phyloP scores from a whole-genome alignment of 2,113 vertebrate species.

The Caracal caracal region DNA sequence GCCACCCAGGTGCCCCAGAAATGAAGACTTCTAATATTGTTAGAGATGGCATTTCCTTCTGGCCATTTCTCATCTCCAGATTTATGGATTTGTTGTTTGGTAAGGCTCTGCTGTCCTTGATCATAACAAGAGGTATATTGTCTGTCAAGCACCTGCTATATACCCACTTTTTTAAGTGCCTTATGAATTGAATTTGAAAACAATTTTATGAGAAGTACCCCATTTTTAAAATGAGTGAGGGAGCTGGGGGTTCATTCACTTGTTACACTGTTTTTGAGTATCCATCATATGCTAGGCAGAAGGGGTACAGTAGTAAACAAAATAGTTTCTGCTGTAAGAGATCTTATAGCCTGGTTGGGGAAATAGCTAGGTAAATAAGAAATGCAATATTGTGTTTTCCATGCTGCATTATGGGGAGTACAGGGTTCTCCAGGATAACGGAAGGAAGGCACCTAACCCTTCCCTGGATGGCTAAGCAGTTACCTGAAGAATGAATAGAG shows the following conservation, averaged over 20 bases:
- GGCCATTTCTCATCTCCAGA: not conserved
- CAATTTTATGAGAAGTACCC: not conserved
- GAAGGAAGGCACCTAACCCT: too few relatives aligned
- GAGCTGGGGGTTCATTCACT: not conserved
- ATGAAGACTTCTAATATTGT: not conserved
- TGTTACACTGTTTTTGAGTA: not conserved
- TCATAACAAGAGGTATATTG: not conserved
- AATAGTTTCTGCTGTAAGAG: not conserved
- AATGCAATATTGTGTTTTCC: not conserved
- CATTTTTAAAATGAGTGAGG: not conserved
- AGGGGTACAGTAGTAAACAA: not conserved
- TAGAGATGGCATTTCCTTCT: not conserved
- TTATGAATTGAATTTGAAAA: constrained; percentile 30
- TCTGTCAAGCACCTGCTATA: not conserved
- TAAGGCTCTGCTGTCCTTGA: not conserved
- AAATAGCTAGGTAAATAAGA: not conserved
- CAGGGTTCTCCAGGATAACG: not conserved
- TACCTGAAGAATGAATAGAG: not conserved
- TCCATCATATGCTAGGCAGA: not conserved
- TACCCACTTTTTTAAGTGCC: not conserved
- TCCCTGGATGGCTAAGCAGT: not conserved
- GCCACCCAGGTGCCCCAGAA: too few relatives aligned
- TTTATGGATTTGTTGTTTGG: not conserved
- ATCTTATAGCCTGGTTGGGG: not conserved
- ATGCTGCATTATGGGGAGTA: not conserved